Evolutionary conservation across 2,888 invertebrate species (phyloP).

Genomic region (Therioaphis trifolii): DNA sequence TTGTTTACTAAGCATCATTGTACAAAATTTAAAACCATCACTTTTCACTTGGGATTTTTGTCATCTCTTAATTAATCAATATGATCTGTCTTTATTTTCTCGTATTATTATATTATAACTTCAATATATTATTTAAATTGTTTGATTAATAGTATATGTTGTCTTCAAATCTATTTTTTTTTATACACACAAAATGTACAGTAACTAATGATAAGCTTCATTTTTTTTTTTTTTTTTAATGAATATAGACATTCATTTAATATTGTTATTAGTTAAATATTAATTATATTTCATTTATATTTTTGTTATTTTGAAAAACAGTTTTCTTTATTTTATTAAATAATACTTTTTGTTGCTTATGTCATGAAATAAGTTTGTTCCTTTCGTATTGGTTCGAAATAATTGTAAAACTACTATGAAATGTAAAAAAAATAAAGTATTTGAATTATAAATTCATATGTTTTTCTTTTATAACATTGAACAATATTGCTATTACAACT

Average conservation of each 20-base stretch:
- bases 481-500: too few species aligned
- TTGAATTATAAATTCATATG: not conserved
- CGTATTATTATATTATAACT: too few species aligned
- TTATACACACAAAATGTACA: too few species aligned
- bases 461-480: not conserved
- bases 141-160: too few species aligned
- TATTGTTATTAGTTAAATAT: not conserved
- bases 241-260: not conserved
- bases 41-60: too few species aligned
- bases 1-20: not conserved
- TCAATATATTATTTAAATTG: too few species aligned
- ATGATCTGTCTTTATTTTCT: too few species aligned
- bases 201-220: too few species aligned
- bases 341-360: not conserved
- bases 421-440: not conserved
- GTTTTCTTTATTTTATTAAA: not conserved
- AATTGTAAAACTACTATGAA: not conserved
- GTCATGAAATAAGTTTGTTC: not conserved
- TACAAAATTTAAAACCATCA: too few species aligned
- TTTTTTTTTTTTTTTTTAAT: too few species aligned
- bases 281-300: slow-evolving; percentile 4
- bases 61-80: too few species aligned
- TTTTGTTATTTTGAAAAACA: not conserved
- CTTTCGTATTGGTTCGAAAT: not conserved
- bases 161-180: too few species aligned